Evolutionary conservation across 2,113 vertebrate species (phyloP).

Genomic region (Mormyrus iriodes): DNA sequence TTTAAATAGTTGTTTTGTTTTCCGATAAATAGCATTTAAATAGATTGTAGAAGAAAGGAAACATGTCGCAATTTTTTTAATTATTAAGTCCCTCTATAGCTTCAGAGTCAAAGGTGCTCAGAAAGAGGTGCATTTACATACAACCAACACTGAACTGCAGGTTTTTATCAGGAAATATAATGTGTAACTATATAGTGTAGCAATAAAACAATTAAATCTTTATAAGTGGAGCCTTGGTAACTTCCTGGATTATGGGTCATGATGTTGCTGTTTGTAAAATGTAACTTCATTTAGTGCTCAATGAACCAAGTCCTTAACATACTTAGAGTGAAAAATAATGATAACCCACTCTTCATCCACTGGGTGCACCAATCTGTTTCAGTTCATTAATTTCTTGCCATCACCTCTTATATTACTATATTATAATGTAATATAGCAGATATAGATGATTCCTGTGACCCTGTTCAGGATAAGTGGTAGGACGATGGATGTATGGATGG

Average conservation of each 20-base stretch:
- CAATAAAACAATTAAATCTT: background rate
- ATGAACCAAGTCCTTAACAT: background rate
- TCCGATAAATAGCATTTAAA: background rate
- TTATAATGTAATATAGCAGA: background rate
- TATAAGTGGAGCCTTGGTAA: background rate
- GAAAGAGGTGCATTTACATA: background rate
- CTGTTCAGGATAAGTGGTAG: background rate
- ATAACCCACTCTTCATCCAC: background rate
- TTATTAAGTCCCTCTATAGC: background rate
- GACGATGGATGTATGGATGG: background rate
- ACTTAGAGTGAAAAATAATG: background rate
- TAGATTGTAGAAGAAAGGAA: background rate
- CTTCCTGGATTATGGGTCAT: background rate
- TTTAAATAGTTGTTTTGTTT: background rate
- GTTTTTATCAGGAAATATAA: background rate
- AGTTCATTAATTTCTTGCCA: background rate
- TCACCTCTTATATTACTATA: background rate
- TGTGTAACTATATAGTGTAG: background rate
- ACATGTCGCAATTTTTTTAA: background rate
- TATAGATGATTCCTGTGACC: background rate
- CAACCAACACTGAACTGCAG: background rate
- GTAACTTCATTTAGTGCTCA: slow-evolving; percentile 4
- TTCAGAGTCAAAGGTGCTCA: background rate
- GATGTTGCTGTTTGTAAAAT: background rate
- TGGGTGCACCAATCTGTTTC: background rate